Percentiles rank a stretch among this genome's conserved stretches.
phyloP scores from a whole-genome alignment of 1,140 invertebrate species.

The Calosoma granatense region DNA sequence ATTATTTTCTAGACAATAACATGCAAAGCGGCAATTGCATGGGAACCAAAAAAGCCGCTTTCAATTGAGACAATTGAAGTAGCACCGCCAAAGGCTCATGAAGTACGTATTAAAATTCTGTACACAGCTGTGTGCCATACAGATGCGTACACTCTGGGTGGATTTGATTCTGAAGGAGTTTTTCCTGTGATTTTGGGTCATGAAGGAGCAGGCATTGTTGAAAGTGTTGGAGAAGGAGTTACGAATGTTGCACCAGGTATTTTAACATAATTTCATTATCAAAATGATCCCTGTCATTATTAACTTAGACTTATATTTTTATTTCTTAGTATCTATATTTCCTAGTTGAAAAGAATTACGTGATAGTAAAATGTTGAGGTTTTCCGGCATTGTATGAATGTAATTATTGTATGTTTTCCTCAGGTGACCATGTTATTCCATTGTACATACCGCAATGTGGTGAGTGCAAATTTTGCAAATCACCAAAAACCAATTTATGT shows the following conservation, averaged over 20 bases:
- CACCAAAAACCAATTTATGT: constrained; percentile 94
- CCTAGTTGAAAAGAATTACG: constrained; percentile 8
- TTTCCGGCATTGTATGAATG: constrained; percentile 8
- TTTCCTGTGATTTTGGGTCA: constrained; percentile 92
- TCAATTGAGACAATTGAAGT: constrained; percentile 87
- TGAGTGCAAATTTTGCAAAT: constrained; percentile 94
- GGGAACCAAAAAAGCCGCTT: constrained; percentile 79
- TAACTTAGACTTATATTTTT: neutral
- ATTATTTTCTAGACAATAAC: constrained; percentile 63
- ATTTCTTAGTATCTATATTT: neutral
- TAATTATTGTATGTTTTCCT: constrained; percentile 9
- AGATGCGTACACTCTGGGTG: constrained; percentile 88
- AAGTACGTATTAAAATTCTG: constrained; percentile 72
- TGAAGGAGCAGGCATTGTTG: constrained; percentile 91
- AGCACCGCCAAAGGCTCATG: constrained; percentile 81
- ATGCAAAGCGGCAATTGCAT: constrained; percentile 86
- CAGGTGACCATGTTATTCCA: constrained; percentile 93
- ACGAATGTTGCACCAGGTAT: constrained; percentile 70
- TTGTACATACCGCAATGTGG: constrained; percentile 94
- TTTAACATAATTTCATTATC: constrained; percentile 16
- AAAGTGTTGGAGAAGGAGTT: constrained; percentile 91
- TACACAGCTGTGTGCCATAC: constrained; percentile 95
- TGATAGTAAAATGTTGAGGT: neutral
- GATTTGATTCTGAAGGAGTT: constrained; percentile 85
- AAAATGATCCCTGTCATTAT: constrained; percentile 6